A percentile compares a stretch with the other conserved stretches of the same genome.
Conservation (phyloP, 2,113 vertebrate species). For the Enhydra lutris region DNA sequence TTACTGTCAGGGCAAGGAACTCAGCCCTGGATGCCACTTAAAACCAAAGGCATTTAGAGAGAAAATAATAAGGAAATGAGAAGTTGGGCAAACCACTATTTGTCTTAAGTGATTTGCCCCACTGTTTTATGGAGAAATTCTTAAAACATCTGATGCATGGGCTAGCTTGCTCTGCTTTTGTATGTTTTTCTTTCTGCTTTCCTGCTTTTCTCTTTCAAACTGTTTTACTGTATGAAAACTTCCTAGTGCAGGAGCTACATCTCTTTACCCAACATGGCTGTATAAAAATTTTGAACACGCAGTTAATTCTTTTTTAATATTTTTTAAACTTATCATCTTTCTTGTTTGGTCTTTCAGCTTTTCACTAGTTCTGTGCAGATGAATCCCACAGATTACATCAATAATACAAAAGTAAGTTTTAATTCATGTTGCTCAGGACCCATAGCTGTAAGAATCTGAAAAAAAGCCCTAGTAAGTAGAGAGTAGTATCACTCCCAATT, state of each 20-base stretch:
- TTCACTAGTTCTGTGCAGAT: constrained; percentile 89
- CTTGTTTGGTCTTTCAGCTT: constrained; percentile 87
- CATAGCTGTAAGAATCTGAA: constrained; percentile 49
- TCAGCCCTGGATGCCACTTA: background rate
- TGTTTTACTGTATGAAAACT: constrained; percentile 37
- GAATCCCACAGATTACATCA: constrained; percentile 86
- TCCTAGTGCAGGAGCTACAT: constrained; percentile 52
- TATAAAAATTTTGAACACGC: constrained; percentile 69
- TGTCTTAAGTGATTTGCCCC: background rate
- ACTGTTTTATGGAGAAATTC: background rate
- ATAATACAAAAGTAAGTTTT: constrained; percentile 88
- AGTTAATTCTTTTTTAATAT: constrained; percentile 49
- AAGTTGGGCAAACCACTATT: background rate
- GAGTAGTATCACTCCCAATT: constrained; percentile 39
- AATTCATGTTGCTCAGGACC: constrained; percentile 71
- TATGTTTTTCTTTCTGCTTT: constrained; percentile 43
- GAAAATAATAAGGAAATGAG: background rate
- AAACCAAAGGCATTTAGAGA: background rate
- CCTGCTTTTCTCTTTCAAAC: constrained; percentile 44
- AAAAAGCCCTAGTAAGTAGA: constrained; percentile 47
- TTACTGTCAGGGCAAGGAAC: background rate
- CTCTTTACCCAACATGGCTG: constrained; percentile 54
- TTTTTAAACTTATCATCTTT: constrained; percentile 76
- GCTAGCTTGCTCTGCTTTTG: constrained; percentile 26
- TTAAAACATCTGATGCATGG: background rate